Conservation (phyloP, 2,113 vertebrate genomes). For the Pholis gunnellus region DNA sequence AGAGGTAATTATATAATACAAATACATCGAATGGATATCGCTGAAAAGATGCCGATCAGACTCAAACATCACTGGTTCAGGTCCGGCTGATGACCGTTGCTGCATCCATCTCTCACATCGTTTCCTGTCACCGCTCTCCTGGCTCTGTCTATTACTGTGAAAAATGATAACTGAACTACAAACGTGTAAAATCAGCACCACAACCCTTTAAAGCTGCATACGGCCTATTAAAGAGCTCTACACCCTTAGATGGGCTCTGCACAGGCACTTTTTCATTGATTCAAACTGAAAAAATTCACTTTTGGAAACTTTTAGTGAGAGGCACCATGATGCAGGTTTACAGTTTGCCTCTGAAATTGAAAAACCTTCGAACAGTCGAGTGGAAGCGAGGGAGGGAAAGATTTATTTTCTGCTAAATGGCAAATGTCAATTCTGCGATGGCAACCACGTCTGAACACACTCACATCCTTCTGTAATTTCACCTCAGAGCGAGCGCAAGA, state of each 20-base stretch:
- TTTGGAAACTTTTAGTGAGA: constrained; percentile 3
- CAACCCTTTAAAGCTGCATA: background rate
- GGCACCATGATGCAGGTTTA: background rate
- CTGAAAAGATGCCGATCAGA: too few species aligned
- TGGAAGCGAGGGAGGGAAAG: background rate
- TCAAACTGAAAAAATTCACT: background rate
- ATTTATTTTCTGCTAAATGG: constrained; percentile 61
- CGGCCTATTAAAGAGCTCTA: background rate
- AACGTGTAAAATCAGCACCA: background rate
- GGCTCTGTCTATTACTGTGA: too few species aligned
- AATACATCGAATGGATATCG: too few species aligned
- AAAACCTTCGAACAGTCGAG: constrained; percentile 5
- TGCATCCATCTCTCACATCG: too few species aligned
- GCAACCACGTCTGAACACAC: constrained; percentile 23
- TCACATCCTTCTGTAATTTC: constrained; percentile 44
- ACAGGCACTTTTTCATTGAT: background rate
- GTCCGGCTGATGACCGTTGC: too few species aligned
- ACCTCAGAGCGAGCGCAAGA: background rate
- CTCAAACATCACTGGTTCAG: too few species aligned
- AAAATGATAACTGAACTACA: background rate
- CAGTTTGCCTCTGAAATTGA: background rate
- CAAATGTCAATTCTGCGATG: constrained; percentile 60
- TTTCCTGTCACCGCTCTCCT: too few species aligned
- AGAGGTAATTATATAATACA: background rate
- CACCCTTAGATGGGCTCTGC: background rate